Percentiles rank a stretch among this genome's conserved stretches.
These are phyloP conservation scores for Hirundichthys speculiger DNA, from an alignment of 2,113 vertebrate genomes.

Conservation along the genomic window DNA sequence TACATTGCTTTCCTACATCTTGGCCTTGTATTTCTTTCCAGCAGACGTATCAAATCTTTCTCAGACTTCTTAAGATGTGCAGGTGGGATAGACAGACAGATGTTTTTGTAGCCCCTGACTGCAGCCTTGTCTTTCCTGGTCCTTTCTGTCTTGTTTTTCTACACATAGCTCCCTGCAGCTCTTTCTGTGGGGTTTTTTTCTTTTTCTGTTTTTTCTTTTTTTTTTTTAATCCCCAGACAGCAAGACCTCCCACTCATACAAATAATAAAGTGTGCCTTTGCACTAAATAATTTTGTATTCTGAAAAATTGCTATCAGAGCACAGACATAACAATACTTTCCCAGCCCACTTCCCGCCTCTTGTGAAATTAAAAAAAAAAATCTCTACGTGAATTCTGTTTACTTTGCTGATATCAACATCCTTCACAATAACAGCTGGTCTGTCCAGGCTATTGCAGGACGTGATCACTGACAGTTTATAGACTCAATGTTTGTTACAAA, in stretches of 20 bases:
- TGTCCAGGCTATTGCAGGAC: background rate
- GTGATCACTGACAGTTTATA: background rate
- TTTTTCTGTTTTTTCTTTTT: background rate
- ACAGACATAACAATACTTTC: conserved; percentile 61
- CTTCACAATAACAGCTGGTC: conserved; percentile 5
- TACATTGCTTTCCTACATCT: conserved; percentile 8
- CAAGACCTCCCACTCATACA: conserved; percentile 32
- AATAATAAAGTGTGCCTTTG: conserved; percentile 11
- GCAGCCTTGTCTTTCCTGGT: conserved; percentile 31
- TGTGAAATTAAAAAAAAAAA: conserved; percentile 18
- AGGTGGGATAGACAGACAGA: conserved; percentile 36
- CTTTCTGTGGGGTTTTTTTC: no score
- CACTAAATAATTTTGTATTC: conserved; percentile 32
- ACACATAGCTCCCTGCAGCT: conserved; percentile 36
- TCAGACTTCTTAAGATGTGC: conserved; percentile 35
- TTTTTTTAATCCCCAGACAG: conserved; percentile 33
- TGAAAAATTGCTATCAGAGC: conserved; percentile 37
- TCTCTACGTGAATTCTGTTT: conserved; percentile 24
- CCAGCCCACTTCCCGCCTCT: background rate
- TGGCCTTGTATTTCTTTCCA: conserved; percentile 1
- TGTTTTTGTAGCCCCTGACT: conserved; percentile 39
- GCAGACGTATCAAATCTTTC: conserved; percentile 9
- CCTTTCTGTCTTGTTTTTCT: conserved; percentile 39
- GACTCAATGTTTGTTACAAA: no score
- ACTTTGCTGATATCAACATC: conserved; percentile 7